Base-by-base conservation (phyloP, 2,888 invertebrate species). In the Synanthedon myopaeformis region DNA sequence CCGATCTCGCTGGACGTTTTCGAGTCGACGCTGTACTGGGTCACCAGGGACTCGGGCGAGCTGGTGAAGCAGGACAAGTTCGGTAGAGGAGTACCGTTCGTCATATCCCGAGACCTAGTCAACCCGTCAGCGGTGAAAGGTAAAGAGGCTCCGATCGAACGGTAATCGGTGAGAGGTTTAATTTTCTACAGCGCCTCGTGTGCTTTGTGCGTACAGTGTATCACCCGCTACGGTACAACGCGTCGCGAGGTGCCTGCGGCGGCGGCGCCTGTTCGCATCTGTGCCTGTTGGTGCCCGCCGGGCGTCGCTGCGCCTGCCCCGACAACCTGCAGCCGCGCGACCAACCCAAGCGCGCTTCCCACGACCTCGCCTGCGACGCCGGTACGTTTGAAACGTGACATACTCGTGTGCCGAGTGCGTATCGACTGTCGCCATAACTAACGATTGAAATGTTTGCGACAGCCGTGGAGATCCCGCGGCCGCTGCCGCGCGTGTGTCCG, bases 31-130 rank as follows among this genome's bases (percentile, higher is more conserved):
- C 74, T 99, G 62, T 99, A 93, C 82, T 99, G 97, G 98, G 91
- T 96, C n/a, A 96, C 97, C 0, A 90, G 93, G 54, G 94, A 95
- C 66, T 92, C 93, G 0, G 97, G 97, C 1, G 96, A 96, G 69
- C 86, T 99, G 5, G 89, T 95, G 52, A 90, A 91, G 23, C 97
- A 97, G 76, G 98, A 99, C 78, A 99, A 99, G 87, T 99, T 99
- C 82, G 99, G 99, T 0, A 89, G 97, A 52, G 98, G 98, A 11
- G 95, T 97, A 58, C 94, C 96, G 48, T 93, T 94, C 51, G 88
- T 92, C 1, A 89, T 99, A 19, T 93, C 95, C 57, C 92, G 92
- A 64, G 94, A 96, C 70, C 90, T 98, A 56, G 91, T 93, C 61
- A 94, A 94, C 75, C 96, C 97, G 0, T 93, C 95, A 14, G 94